Base-by-base conservation (phyloP, 2,113 vertebrate genomes). In the Myrmecophaga tridactyla region DNA sequence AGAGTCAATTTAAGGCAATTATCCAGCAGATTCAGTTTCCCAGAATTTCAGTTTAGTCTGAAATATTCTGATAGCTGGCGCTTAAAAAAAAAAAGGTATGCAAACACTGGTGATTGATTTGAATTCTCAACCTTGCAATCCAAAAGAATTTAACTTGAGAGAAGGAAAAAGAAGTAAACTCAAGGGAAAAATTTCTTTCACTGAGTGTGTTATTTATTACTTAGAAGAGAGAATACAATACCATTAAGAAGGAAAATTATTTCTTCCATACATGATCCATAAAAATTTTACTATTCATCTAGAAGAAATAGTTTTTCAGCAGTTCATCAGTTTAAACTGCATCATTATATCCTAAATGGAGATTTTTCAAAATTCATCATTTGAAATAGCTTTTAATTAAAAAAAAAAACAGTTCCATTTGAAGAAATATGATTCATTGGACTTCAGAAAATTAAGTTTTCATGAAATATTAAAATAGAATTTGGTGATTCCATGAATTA, bases 381-480 rank as follows among this genome's bases (percentile, higher is more conserved):
- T 91, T 84, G 53, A 89, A 94, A 91, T 92, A 60, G 53, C 73
- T 86, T 97, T 46, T 84, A 81, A 88, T 78, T 93, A 27, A 20
- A 34, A 77, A 34, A 20, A 63, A 95, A 94, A 34, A 31, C 89
- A 36, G 12, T 80, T 92, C n/a, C 4, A 53, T 86, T 97, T 97
- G 81, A 96, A 46, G 83, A 95, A 90, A 23, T 29, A 81, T 83
- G 94, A 90, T 86, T 86, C 77, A 80, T 46, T 8, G 70, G 15
- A n/a, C 88, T 94, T 48, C 60, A 53, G n/a, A 46, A 94, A 97
- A 17, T 36, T 80, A 77, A 4, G 51, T 78, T 86, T 95, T 96
- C 6, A 84, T 81, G 15, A 3, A 77, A 41, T 80, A 86, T 75
- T 86, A 41, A 60, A 92, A 23, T 41, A 72, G 82, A 88, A 53